phyloP scores from a whole-genome alignment of 2,113 vertebrate species.

The Okapia johnstoni region DNA sequence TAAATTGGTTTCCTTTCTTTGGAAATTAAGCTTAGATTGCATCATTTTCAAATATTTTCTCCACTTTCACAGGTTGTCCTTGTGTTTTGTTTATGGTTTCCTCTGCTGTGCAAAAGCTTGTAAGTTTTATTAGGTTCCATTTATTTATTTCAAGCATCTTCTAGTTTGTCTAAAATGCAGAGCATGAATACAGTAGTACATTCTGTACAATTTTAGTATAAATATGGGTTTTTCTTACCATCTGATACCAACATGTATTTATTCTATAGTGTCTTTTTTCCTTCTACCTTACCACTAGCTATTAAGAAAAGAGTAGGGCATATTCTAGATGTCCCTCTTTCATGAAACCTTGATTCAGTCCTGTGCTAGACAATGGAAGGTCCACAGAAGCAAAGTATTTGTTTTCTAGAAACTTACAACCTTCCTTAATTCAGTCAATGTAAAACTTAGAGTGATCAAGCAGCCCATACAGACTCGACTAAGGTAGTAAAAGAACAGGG shows the following conservation, averaged over 20 bases:
- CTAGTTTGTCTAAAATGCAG: neutral
- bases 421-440: neutral
- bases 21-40: neutral
- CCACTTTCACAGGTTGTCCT: neutral
- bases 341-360: neutral
- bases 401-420: neutral
- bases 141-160: neutral
- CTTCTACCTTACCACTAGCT: neutral
- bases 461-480: neutral
- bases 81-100: neutral
- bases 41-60: neutral
- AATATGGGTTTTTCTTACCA: neutral
- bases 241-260: neutral
- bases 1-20: neutral
- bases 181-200: neutral
- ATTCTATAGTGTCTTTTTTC: neutral
- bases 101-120: neutral
- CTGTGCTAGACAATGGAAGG: neutral
- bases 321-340: neutral
- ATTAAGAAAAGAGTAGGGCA: neutral
- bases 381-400: neutral
- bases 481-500: neutral
- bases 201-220: neutral
- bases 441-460: neutral
- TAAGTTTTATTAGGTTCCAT: neutral